Evolutionary conservation across 2,113 vertebrate species (phyloP).

Genomic region (Polypterus senegalus): DNA sequence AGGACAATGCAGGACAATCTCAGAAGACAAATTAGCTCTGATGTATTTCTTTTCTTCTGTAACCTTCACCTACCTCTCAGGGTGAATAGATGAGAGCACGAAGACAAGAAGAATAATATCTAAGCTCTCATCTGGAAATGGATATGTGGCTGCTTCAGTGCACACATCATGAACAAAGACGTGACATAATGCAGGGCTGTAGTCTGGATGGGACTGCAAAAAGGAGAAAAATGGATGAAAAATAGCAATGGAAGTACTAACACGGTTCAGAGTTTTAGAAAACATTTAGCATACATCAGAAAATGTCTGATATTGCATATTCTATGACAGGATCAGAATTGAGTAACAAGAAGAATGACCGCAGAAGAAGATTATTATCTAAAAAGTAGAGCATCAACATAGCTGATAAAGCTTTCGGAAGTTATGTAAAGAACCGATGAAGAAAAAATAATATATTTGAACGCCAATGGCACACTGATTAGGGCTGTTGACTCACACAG

Average conservation of each 20-base stretch:
- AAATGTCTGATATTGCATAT: no score
- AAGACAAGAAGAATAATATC: conserved; percentile 78
- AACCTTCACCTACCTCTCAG: conserved; percentile 67
- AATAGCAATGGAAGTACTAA: conserved; percentile 19
- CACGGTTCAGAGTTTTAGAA: conserved; percentile 35
- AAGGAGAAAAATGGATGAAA: conserved; percentile 10
- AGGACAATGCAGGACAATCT: conserved; percentile 18
- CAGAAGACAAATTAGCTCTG: conserved; percentile 36
- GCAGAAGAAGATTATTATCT: no score
- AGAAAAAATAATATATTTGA: no score
- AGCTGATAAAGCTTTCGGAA: no score
- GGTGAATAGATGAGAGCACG: conserved; percentile 82
- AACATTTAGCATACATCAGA: conserved; percentile 7
- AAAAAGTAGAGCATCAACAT: no score
- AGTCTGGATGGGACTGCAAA: conserved; percentile 60
- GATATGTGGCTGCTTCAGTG: conserved; percentile 57
- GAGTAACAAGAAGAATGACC: no score
- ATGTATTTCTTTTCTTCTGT: conserved; percentile 36
- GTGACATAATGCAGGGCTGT: conserved; percentile 57
- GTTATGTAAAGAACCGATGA: no score
- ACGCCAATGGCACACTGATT: no score
- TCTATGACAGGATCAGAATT: no score
- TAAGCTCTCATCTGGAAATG: conserved; percentile 71
- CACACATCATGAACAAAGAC: conserved; percentile 79
- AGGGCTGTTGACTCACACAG: no score